Conservation (phyloP, 2,888 invertebrate species). For the Drosophila tanythrix region DNA sequence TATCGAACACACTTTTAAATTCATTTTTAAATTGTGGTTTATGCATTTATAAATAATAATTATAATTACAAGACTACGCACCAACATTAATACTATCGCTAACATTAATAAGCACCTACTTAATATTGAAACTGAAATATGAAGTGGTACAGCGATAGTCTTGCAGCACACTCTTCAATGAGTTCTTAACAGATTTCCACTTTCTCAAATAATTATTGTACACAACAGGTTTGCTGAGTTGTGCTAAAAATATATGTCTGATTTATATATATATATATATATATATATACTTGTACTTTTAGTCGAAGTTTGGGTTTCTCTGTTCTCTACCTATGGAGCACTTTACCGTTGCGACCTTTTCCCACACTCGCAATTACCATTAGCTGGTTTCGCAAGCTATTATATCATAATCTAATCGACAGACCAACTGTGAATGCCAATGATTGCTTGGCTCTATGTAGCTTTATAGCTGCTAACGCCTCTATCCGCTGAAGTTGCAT, state of each 20-base stretch:
- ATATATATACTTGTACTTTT: not conserved
- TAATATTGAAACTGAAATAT: not conserved
- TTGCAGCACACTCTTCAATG: not conserved
- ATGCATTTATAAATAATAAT: too few species aligned
- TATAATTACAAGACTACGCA: too few species aligned
- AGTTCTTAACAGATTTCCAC: not conserved
- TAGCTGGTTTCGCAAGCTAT: constrained; percentile 39
- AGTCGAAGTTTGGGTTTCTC: not conserved
- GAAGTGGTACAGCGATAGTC: not conserved
- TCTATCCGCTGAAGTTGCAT: constrained; percentile 25
- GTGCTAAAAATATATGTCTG: not conserved
- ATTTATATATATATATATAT: not conserved
- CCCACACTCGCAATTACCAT: constrained; percentile 3
- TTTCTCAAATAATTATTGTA: too few species aligned
- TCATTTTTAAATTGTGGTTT: not conserved
- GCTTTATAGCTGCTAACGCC: constrained; percentile 35
- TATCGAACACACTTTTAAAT: not conserved
- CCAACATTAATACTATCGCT: too few species aligned
- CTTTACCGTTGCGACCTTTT: constrained; percentile 19
- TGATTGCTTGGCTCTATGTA: constrained; percentile 27
- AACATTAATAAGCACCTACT: not conserved
- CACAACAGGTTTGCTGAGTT: too few species aligned
- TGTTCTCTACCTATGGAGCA: too few species aligned
- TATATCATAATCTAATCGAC: constrained; percentile 40
- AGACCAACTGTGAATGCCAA: constrained; percentile 35